Percentiles rank a stretch among this genome's conserved stretches.
phyloP scores from a whole-genome alignment of 2,113 vertebrate species.

The Zosterops borbonicus region DNA sequence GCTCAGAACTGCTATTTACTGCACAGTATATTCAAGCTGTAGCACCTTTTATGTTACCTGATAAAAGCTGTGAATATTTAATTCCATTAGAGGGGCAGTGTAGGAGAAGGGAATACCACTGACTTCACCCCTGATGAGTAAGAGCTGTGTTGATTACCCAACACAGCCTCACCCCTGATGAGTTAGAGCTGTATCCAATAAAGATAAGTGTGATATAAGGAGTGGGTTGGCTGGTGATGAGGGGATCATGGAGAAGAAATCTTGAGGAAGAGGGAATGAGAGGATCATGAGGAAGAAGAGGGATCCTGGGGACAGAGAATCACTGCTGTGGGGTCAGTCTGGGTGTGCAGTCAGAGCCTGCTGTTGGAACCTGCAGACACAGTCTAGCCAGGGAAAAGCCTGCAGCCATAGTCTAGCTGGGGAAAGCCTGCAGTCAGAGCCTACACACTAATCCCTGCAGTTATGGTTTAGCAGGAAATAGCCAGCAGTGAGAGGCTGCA shows the following conservation, averaged over 20 bases:
- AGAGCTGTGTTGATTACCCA: not conserved
- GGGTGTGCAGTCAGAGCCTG: not conserved
- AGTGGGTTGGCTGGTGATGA: not conserved
- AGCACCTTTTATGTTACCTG: not conserved
- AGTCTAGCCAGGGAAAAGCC: too few species aligned
- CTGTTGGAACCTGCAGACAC: not conserved
- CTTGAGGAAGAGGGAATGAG: not conserved
- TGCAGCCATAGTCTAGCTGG: too few species aligned
- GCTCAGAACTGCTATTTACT: not conserved
- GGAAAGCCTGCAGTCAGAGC: not conserved
- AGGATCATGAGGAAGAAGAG: not conserved
- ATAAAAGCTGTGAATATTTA: not conserved
- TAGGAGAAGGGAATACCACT: not conserved
- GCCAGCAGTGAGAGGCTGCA: not conserved
- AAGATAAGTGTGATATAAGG: not conserved
- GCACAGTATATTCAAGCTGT: not conserved
- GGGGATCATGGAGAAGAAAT: not conserved
- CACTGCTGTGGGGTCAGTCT: not conserved
- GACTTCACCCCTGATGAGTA: not conserved
- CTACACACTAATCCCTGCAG: not conserved
- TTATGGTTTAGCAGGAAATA: not conserved
- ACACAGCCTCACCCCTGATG: not conserved
- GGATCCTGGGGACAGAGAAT: not conserved
- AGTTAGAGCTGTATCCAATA: not conserved
- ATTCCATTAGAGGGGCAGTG: not conserved